Conservation (phyloP, 2,113 vertebrate genomes). For the Melanerpes formicivorus region DNA sequence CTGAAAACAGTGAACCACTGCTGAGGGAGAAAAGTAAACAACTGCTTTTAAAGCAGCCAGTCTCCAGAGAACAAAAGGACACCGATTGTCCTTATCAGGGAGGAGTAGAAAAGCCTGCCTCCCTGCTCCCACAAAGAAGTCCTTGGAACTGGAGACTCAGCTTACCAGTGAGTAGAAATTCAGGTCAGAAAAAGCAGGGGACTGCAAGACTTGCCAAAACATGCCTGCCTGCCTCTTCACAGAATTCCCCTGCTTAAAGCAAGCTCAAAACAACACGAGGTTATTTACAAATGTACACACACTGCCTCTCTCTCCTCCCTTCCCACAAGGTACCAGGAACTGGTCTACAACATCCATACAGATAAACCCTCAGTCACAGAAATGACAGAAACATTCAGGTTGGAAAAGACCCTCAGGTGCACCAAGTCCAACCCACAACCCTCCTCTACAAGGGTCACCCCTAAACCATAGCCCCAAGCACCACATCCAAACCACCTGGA, state of each 20-base stretch:
- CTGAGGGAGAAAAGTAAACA: no score
- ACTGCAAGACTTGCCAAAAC: conserved; percentile 1
- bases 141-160: conserved; percentile 8
- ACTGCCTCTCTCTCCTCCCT: background rate
- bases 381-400: no score
- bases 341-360: background rate
- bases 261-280: background rate
- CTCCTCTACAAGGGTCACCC: no score
- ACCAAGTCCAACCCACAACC: no score
- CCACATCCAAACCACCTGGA: no score
- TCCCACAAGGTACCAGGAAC: background rate
- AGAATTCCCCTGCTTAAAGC: background rate
- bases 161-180: conserved; percentile 1
- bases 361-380: background rate
- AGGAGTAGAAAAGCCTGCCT: conserved; percentile 33
- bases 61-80: conserved; percentile 16
- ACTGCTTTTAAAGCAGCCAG: background rate
- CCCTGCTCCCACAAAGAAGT: background rate
- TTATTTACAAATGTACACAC: background rate
- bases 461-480: no score
- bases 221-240: background rate
- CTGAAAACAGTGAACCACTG: no score
- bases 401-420: no score
- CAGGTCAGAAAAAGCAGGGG: conserved; percentile 49
- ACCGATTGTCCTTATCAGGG: background rate